Evolutionary conservation across 2,888 invertebrate genomes (phyloP), one percentile per base, ranked within the genome.

Genomic region (Lasioglossum figueresi): DNA sequence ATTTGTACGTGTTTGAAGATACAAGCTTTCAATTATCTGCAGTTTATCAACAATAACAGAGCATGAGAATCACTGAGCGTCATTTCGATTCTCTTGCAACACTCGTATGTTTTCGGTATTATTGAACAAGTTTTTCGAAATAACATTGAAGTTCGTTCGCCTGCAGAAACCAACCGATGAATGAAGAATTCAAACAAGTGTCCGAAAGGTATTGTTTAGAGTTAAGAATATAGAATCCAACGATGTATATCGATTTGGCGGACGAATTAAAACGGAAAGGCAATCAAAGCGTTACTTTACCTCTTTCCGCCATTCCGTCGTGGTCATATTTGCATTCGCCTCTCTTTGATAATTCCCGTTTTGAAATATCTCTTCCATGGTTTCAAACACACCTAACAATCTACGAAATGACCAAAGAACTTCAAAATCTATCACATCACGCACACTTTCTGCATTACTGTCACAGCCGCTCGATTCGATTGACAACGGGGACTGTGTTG

Each of bases 271-370:
- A 88, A 83, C 56, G 31, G 34, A 31, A 56, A 52, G 66, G 31
- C 23, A 77, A 79, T 48, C 63, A 8, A 56, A 66, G 40, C 37
- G 48, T 76, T 56, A 31, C 79, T 87, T 88, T 88, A 94, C 95
- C 93, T 95, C 93, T 80, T 94, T 95, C 75, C 88, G 90, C 31
- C 91, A 89, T 82, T 93, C 92, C 75, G 91, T 87, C 4, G 88
- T 87, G 76, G 88, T 90, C 89, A 92, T 90, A 79, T 92, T 93
- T n/a, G 91, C 88, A 71, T 93, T 93, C 10, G 91, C 82, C 76
- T 91, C 91, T 82, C 91, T 92, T 71, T 91, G 91, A 81, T 92
- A 91, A 91, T 95, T 94, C 52, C 94, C 95, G 92, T 95, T 95
- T 78, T 93, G 93, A 88, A 94, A 93, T 70, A 93, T 89, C 76